Conservation (phyloP, 2,113 vertebrate genomes). For the Ochotona curzoniae region DNA sequence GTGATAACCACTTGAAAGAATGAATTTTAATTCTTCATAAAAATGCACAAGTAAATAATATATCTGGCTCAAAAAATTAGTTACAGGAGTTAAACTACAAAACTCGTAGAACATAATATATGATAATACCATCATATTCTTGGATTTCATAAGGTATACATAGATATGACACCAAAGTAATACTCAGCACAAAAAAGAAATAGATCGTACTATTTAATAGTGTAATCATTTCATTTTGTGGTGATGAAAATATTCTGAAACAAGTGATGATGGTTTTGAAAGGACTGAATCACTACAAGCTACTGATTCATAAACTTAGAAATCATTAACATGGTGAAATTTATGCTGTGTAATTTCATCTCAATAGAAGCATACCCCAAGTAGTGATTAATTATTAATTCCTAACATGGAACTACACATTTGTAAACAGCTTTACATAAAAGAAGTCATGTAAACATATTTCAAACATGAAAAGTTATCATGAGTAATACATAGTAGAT, state of each 20-base stretch:
- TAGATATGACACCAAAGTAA: not conserved
- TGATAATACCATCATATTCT: not conserved
- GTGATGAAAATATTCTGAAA: not conserved
- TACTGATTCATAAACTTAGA: not conserved
- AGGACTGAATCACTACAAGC: not conserved
- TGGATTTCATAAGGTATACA: not conserved
- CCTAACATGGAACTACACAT: not conserved
- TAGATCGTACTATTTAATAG: not conserved
- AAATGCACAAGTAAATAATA: not conserved
- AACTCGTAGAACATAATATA: not conserved
- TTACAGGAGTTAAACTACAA: not conserved
- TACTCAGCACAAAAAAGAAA: not conserved
- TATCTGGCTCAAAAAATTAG: conserved; percentile 8
- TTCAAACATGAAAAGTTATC: not conserved
- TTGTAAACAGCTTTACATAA: not conserved
- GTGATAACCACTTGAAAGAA: not conserved
- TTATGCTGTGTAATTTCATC: not conserved
- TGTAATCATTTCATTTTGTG: not conserved
- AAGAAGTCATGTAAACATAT: not conserved
- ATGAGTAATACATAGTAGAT: not conserved
- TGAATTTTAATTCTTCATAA: not conserved
- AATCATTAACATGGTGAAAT: not conserved
- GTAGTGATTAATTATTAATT: not conserved
- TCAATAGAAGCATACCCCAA: not conserved
- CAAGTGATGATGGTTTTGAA: not conserved